Percentiles rank a stretch among this genome's conserved stretches.
These are phyloP conservation scores for Prorops nasuta DNA, from an alignment of 1,140 invertebrate genomes.

Conservation along the genomic window DNA sequence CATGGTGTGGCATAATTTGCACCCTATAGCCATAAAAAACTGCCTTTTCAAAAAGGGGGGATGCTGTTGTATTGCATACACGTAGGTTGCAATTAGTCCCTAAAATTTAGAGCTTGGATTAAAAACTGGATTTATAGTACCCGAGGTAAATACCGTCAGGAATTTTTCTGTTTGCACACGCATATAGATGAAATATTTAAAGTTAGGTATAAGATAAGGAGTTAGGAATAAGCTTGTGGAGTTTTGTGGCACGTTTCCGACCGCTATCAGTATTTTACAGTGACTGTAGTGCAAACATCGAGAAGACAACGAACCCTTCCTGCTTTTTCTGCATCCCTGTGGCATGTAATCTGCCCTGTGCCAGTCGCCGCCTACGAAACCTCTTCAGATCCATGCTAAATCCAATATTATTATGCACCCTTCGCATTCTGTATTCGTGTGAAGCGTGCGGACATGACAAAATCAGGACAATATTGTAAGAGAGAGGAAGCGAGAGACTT, in stretches of 20 bases:
- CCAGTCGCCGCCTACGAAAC: conserved; percentile 32
- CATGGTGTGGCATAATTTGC: too few species aligned
- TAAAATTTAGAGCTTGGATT: conserved; percentile 37
- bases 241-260: too few species aligned
- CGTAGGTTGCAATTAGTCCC: conserved; percentile 32
- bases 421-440: conserved; percentile 21
- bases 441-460: conserved; percentile 13
- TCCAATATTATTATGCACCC: conserved; percentile 57
- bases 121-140: conserved; percentile 31
- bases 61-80: too few species aligned
- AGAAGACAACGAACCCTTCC: conserved; percentile 38
- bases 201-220: too few species aligned
- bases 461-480: conserved; percentile 40
- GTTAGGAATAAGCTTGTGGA: too few species aligned
- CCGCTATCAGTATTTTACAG: conserved; percentile 44
- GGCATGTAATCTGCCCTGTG: conserved; percentile 52
- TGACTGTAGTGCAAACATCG: conserved; percentile 34
- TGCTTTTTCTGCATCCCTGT: conserved; percentile 30
- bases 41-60: too few species aligned
- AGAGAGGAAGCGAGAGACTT: too few species aligned
- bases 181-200: too few species aligned
- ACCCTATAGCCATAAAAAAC: too few species aligned
- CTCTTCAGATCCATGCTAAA: conserved; percentile 45
- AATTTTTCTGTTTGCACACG: not conserved
- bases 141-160: too few species aligned